These are phyloP conservation scores for Ecliptopera silaceata DNA, from an alignment of 2,888 invertebrate genomes.

Conservation along the genomic window DNA sequence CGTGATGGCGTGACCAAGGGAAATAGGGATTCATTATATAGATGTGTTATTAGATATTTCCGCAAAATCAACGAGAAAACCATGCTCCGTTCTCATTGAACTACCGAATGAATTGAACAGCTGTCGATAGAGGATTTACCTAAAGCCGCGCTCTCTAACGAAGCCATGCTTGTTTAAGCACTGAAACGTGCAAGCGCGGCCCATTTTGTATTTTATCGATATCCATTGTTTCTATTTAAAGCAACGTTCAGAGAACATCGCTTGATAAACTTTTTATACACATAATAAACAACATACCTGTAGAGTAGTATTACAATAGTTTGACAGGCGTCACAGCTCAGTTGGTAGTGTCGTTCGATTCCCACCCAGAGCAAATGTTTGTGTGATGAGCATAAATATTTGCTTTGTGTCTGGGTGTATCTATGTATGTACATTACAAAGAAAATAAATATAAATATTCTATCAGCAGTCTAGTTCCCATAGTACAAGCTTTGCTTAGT, in stretches of 20 bases:
- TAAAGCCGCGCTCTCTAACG: conserved; percentile 61
- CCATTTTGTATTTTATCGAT: conserved; percentile 48
- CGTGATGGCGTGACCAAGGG: no score
- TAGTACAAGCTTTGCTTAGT: no score
- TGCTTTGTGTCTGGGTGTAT: no score
- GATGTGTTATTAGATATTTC: conserved; percentile 23
- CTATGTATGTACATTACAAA: no score
- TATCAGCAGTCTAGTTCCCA: no score
- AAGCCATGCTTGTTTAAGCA: conserved; percentile 56
- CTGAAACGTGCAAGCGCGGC: conserved; percentile 40
- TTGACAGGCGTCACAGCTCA: no score
- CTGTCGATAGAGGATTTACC: conserved; percentile 59
- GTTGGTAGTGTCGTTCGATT: no score
- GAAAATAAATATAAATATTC: no score
- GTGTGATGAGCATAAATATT: no score
- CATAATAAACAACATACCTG: conserved; percentile 10
- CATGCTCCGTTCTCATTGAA: conserved; percentile 43
- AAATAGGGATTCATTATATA: no score
- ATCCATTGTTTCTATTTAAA: conserved; percentile 36
- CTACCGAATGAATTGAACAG: conserved; percentile 53
- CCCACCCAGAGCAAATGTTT: no score
- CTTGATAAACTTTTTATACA: conserved; percentile 28
- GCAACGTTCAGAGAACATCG: conserved; percentile 20
- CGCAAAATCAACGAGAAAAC: conserved; percentile 33
- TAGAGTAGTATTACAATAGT: conserved; percentile 7